Percentiles rank a stretch among this genome's conserved stretches.
Conservation (phyloP, 2,113 vertebrate species). For the western clawed frog (Xenopus tropicalis) region DNA sequence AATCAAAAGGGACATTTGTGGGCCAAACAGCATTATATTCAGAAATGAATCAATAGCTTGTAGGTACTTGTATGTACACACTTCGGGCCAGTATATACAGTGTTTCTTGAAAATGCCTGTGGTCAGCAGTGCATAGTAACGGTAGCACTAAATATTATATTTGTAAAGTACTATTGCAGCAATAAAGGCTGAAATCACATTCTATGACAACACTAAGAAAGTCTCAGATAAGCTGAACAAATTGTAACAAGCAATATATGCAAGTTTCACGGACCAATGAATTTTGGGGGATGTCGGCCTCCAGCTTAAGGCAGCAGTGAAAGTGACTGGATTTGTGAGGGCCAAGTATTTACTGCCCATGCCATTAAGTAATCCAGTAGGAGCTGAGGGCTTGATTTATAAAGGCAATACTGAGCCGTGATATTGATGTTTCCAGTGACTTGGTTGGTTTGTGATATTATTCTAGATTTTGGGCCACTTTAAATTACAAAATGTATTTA, state of each 20-base stretch:
- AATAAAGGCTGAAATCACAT: neutral
- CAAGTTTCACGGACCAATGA: slow-evolving; percentile 18
- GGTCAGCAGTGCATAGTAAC: too few relatives aligned
- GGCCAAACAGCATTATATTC: too few relatives aligned
- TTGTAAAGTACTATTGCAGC: neutral
- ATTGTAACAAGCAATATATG: slow-evolving; percentile 16
- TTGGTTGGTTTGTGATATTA: neutral
- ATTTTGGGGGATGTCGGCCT: neutral
- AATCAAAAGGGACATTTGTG: too few relatives aligned
- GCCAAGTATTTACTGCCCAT: slow-evolving; percentile 23
- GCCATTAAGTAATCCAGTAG: slow-evolving; percentile 20
- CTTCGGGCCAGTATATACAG: too few relatives aligned
- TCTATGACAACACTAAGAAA: neutral
- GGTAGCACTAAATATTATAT: too few relatives aligned
- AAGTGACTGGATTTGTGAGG: neutral
- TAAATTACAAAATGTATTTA: too few relatives aligned
- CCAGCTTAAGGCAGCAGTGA: slow-evolving; percentile 2
- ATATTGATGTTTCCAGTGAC: neutral
- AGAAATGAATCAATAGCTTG: too few relatives aligned
- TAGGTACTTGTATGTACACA: too few relatives aligned
- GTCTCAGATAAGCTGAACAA: neutral
- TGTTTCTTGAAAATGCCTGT: too few relatives aligned
- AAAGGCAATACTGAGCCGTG: neutral
- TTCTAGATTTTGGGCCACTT: neutral
- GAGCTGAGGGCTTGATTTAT: slow-evolving; percentile 20